A percentile compares a stretch with the other conserved stretches of the same genome.
phyloP scores from a whole-genome alignment of 1,140 invertebrate species.

The Orussus abietinus region DNA sequence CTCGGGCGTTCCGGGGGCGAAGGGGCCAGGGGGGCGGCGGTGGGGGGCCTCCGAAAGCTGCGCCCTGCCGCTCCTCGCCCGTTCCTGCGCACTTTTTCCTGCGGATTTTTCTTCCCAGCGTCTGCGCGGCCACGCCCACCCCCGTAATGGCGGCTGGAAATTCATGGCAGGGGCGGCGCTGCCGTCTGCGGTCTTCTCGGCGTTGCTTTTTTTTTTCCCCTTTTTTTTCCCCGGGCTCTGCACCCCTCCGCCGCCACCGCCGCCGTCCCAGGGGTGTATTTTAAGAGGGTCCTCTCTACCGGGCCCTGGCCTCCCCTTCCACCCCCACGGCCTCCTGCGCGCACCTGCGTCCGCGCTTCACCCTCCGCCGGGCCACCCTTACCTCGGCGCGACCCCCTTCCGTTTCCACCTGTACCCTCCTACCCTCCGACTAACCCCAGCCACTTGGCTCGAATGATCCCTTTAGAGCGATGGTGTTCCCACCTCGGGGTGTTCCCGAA shows the following conservation, averaged over 20 bases:
- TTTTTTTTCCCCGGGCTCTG: conserved; percentile 15
- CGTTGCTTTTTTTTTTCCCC: too few relatives aligned
- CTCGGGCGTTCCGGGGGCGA: conserved; percentile 14
- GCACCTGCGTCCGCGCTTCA: not conserved
- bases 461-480: not conserved
- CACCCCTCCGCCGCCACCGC: conserved; percentile 9
- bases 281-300: conserved; percentile 34
- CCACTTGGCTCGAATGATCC: conserved; percentile 1
- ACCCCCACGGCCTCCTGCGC: conserved; percentile 3
- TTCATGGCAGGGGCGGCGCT: conserved; percentile 38
- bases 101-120: conserved; percentile 42
- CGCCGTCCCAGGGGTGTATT: conserved; percentile 36
- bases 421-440: not conserved
- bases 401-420: not conserved
- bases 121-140: conserved; percentile 48
- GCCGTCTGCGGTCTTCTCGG: too few relatives aligned
- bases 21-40: conserved; percentile 12
- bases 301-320: conserved; percentile 11
- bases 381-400: not conserved
- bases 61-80: conserved; percentile 22
- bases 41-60: conserved; percentile 20
- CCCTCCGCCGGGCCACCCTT: not conserved
- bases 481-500: not conserved
- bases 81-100: conserved; percentile 28
- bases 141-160: conserved; percentile 44